These are phyloP conservation scores for Andrena fulva DNA, from an alignment of 2,888 invertebrate genomes.

Conservation along the genomic window DNA sequence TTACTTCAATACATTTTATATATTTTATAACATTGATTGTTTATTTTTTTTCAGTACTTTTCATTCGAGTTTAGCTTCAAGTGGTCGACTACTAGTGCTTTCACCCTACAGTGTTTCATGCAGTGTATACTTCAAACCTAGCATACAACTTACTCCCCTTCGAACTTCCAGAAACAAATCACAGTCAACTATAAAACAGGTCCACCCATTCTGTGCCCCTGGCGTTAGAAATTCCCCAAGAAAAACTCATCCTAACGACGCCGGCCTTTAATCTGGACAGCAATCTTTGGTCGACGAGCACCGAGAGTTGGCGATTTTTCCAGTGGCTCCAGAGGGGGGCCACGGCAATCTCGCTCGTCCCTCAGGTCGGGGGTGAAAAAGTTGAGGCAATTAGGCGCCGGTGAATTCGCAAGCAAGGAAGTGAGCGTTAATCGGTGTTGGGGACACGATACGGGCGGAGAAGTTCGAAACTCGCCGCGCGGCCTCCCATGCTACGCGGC, in stretches of 20 bases:
- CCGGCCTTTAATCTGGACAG: background rate
- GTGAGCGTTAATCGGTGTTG: conserved; percentile 36
- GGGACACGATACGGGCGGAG: conserved; percentile 31
- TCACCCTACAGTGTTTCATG: background rate
- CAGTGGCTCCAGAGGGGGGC: background rate
- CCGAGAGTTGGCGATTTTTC: background rate
- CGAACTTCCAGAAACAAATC: background rate
- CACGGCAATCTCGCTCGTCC: conserved; percentile 1
- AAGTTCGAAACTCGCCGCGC: conserved; percentile 28
- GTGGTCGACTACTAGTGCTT: no score
- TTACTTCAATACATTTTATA: no score
- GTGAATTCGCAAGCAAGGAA: conserved; percentile 16
- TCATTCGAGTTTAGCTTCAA: no score
- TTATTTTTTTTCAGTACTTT: no score
- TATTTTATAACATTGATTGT: no score
- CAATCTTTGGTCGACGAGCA: background rate
- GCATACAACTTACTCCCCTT: no score
- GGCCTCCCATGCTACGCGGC: background rate
- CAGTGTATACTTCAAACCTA: background rate
- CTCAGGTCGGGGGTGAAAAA: conserved; percentile 12
- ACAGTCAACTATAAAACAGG: background rate
- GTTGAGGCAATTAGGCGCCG: conserved; percentile 20
- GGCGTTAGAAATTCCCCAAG: background rate
- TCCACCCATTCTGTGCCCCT: background rate
- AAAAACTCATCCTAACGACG: background rate